Evolutionary conservation across 2,888 invertebrate genomes (phyloP), one percentile per base, ranked within the genome.

Genomic region (Gari tellinella): DNA sequence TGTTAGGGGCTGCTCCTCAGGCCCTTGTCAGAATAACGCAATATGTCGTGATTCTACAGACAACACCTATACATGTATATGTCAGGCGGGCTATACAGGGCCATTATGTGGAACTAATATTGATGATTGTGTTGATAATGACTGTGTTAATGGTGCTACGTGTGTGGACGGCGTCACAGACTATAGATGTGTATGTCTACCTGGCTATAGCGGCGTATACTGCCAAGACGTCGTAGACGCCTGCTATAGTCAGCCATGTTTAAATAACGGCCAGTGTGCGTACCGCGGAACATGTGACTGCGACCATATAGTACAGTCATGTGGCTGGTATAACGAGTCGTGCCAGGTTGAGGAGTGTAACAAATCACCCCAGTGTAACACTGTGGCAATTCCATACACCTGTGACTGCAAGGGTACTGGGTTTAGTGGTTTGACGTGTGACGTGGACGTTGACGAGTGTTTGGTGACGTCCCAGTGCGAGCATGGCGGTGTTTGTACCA

Each of bases 1-100:
- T 87, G 96, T 97, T 53, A 97, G 97, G 91, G 97, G 97, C 89
- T 98, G 98, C 91, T 95, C 96, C 60, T 97, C 97, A 0, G 97
- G 97, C 92, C 98, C 98, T 0, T 98, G 98, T 91, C 94, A 96
- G 73, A 97, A 98, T 88, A 96, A 96, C 0, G 98, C 97, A 25
- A 95, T 95, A 45, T 98, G 98, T 91, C 48, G 74, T 12, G 72
- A 77, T 41, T 48, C 63, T 21, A 15, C 26, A 10, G 74, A 63
- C 25, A 57, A 65, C 7, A 43, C 46, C 0, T 87, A 81, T 60
- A 41, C 38, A 12, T 87, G 87, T 61, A 17, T 61, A 15, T 87
- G 87, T 79, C 41, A 46, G 2, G 23, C 40, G 1, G 83, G 85
- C 7, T 84, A 61, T 63, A 64, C 65, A 37, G 86, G 88, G 17